Percentiles rank a stretch among this genome's conserved stretches.
These are phyloP conservation scores for Gryllus bimaculatus DNA, from an alignment of 1,140 invertebrate species.

Conservation along the genomic window DNA sequence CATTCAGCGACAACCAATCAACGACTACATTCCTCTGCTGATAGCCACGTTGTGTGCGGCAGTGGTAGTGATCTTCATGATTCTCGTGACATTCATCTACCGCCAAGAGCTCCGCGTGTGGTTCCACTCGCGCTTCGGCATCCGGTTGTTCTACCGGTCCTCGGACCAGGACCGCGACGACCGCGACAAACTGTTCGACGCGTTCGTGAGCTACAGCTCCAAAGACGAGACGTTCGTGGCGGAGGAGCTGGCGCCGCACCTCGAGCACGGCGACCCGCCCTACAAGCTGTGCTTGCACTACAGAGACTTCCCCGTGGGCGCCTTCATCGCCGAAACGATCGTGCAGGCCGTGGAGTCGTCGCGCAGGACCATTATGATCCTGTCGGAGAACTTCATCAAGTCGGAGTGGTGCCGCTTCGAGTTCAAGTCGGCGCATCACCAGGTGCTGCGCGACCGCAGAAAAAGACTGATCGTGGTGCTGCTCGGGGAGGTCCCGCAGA, in stretches of 20 bases:
- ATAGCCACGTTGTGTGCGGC: constrained; percentile 64
- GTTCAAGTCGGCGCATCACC: constrained; percentile 84
- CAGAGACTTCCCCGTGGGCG: constrained; percentile 71
- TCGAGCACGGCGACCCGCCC: constrained; percentile 52
- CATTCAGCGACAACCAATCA: constrained; percentile 50
- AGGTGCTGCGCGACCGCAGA: constrained; percentile 69
- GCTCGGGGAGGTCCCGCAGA: constrained; percentile 69
- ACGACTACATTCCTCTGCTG: constrained; percentile 67
- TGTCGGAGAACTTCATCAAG: constrained; percentile 87
- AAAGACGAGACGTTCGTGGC: constrained; percentile 83
- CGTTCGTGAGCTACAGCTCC: constrained; percentile 82
- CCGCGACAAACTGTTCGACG: constrained; percentile 78
- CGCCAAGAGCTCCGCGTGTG: constrained; percentile 73
- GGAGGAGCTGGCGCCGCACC: constrained; percentile 68
- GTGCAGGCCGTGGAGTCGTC: constrained; percentile 84
- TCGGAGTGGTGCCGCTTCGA: constrained; percentile 91
- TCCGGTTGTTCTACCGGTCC: constrained; percentile 72
- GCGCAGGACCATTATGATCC: constrained; percentile 76
- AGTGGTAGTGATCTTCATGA: constrained; percentile 33
- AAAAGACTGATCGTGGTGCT: constrained; percentile 77
- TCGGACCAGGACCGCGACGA: constrained; percentile 65
- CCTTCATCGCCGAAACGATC: constrained; percentile 78
- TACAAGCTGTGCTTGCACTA: constrained; percentile 80
- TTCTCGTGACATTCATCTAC: constrained; percentile 53
- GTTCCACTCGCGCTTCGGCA: constrained; percentile 76